phyloP scores from a whole-genome alignment of 2,113 vertebrate species.

The Hemiscyllium ocellatum region DNA sequence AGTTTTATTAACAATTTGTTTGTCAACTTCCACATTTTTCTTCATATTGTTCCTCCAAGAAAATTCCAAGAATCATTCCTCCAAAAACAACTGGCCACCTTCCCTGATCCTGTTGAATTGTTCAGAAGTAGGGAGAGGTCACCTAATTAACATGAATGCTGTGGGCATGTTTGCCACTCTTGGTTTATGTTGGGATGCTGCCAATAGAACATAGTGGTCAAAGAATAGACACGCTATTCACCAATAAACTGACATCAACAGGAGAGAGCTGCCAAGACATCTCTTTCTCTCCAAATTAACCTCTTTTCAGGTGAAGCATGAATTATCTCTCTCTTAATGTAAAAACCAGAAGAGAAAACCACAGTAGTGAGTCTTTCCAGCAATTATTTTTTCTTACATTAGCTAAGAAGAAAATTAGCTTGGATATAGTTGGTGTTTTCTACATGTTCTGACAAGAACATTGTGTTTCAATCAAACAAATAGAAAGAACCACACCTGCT shows the following conservation, averaged over 20 bases:
- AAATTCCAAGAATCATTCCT: neutral
- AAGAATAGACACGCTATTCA: neutral
- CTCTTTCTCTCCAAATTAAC: neutral
- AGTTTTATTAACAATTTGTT: neutral
- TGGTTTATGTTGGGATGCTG: neutral
- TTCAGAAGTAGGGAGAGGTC: neutral
- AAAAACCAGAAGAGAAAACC: neutral
- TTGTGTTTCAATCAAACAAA: neutral
- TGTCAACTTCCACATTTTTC: neutral
- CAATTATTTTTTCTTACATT: neutral
- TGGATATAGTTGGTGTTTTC: neutral
- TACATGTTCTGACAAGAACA: neutral
- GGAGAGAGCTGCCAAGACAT: neutral
- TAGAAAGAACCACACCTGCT: slow-evolving; percentile 4
- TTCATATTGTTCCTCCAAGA: neutral
- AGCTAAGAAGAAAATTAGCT: neutral
- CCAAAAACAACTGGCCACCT: neutral
- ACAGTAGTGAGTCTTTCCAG: neutral
- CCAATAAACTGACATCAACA: neutral
- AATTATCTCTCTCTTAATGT: neutral
- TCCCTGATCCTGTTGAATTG: neutral
- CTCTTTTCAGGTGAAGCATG: neutral
- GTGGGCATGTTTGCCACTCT: neutral
- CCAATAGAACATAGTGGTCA: neutral
- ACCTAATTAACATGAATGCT: neutral